Evolutionary conservation across 2,888 invertebrate genomes (phyloP), one percentile per base, ranked within the genome.

Genomic region (Malachius bipustulatus): DNA sequence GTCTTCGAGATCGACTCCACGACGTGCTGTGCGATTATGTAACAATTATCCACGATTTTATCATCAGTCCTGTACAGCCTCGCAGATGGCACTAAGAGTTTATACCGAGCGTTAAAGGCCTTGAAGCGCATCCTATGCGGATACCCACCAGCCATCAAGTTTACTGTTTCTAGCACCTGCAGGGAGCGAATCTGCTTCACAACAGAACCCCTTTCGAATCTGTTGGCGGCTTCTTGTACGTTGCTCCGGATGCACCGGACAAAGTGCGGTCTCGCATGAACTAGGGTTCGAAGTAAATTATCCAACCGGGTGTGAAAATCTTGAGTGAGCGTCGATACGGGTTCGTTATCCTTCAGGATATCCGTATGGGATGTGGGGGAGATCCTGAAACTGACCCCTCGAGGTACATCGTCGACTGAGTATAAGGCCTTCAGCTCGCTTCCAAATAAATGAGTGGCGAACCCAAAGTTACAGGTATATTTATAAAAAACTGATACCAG

Each of bases 111-210:
- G 57, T 82, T 82, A 64, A 93, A 93, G 24, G 87, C 87, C 58
- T 88, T 90, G 64, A 91, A 93, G 14, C 91, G 74, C 89, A 93
- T 88, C 49, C 90, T 73, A 61, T 94, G 93, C 14, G 93, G 93
- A 63, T 85, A 90, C 4, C 91, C 91, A 52, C 85, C 85, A 9
- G 90, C 89, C 91, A 93, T 93, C 40, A 94, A 66, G 61, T 91
- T 90, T 11, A 91, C 89, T 27, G 93, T 93, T 66, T 94, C 93
- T 34, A 93, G 66, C n/a, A 91, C 80, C 50, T 70, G 70, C 34
- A 93, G 69, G 1, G 91, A 87, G 30, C 91, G 73, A 41, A 93
- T 82, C 69, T 94, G 93, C 32, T 80, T 72, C 51, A 88, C 83
- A 14, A 93, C 85, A 2, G 81, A 75, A 39, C 75, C 72, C 29